phyloP scores from a whole-genome alignment of 2,113 vertebrate genomes.

The Hydrolagus affinis region DNA sequence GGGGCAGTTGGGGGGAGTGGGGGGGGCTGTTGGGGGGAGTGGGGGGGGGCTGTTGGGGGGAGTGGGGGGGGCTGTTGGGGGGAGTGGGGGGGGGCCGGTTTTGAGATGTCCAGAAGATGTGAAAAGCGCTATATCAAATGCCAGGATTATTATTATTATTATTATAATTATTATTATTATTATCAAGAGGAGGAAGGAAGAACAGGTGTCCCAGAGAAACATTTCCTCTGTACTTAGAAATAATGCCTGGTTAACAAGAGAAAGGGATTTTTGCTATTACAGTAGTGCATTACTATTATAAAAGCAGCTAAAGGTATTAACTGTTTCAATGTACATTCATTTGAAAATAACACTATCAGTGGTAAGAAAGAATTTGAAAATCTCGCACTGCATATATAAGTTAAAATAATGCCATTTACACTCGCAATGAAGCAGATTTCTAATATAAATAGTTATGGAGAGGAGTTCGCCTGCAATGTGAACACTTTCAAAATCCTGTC shows the following conservation, averaged over 20 bases:
- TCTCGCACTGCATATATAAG: neutral
- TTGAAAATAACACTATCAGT: conserved; percentile 6
- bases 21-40: no score
- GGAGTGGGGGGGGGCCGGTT: no score
- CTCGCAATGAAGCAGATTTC: neutral
- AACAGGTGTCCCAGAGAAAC: neutral
- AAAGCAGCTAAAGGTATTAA: conserved; percentile 10
- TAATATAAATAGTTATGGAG: neutral
- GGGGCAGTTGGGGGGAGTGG: no score
- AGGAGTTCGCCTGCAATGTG: neutral
- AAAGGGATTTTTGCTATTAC: neutral
- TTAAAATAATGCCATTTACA: neutral
- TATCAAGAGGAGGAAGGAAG: no score
- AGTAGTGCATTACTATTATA: no score
- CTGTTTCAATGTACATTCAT: conserved; percentile 21
- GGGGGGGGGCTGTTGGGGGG: no score
- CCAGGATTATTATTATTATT: no score
- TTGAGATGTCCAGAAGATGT: no score
- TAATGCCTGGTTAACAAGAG: neutral
- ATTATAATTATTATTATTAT: no score
- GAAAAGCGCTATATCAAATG: no score
- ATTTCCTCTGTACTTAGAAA: neutral
- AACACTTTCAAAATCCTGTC: neutral
- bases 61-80: no score
- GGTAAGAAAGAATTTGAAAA: conserved; percentile 22